Evolutionary conservation across 2,113 vertebrate species (phyloP).

Genomic region (Mustelus asterias): DNA sequence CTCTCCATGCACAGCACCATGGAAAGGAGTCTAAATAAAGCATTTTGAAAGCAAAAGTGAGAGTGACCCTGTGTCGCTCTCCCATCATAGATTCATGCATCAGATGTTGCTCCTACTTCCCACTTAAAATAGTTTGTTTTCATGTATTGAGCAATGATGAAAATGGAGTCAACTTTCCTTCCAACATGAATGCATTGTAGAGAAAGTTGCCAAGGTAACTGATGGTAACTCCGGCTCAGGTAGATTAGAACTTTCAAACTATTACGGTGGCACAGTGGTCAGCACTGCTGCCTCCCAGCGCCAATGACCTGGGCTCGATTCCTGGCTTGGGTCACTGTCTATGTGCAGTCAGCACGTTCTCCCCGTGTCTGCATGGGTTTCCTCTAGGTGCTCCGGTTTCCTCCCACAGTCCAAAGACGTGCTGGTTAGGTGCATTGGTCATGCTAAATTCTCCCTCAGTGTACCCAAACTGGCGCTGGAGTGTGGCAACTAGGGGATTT

Average conservation of each 20-base stretch:
- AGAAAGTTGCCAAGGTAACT: neutral
- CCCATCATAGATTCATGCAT: neutral
- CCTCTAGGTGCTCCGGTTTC: too few species aligned
- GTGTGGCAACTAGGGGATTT: too few species aligned
- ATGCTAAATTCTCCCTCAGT: too few species aligned
- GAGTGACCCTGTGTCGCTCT: neutral
- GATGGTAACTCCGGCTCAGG: neutral
- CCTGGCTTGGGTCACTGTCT: too few species aligned
- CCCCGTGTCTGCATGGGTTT: too few species aligned
- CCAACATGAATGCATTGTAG: neutral
- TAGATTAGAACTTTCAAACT: neutral
- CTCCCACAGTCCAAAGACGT: too few species aligned
- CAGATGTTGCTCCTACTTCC: neutral
- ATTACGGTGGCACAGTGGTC: too few species aligned
- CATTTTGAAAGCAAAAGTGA: neutral
- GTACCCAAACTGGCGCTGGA: too few species aligned
- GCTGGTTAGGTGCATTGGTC: too few species aligned
- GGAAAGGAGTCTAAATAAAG: neutral
- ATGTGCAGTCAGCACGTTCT: too few species aligned
- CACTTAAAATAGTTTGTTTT: neutral
- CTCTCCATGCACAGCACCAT: neutral
- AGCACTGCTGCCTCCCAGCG: too few species aligned
- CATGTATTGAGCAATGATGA: neutral
- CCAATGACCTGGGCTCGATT: too few species aligned
- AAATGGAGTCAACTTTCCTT: neutral